Base-by-base conservation (phyloP, 2,888 invertebrate species). In the Tanypteryx hageni region DNA sequence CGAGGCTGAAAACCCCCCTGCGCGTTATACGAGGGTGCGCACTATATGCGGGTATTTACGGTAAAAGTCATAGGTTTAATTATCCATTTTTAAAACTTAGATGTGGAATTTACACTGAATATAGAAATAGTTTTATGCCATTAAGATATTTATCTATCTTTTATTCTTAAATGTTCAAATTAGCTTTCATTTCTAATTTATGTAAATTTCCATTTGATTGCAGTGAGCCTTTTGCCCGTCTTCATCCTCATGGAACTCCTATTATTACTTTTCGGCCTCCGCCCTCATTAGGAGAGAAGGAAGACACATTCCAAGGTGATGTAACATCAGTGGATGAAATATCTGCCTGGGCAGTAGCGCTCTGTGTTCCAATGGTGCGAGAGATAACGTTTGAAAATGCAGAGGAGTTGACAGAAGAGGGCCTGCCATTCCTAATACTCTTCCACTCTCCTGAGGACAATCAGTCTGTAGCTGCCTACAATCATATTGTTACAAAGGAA, bases 381-480 rank as follows among this genome's bases (percentile, higher is more conserved):
- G 99, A 99, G 95, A 99, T 99, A 93, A 99, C 99, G 0, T 99
- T 99, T 95, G 99, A 99, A 95, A 99, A 99, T 96, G 99, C 99
- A 1, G 99, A 99, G 95, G 99, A 99, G 95, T 95, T 99, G 56
- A 99, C 99, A 0, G 99, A 99, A 95, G 99, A 99, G 95, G 99
- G 99, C 61, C 95, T 99, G 94, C 99, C 99, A 9, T 99, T 99
- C 96, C 96, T 99, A 68, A 99, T 99, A 94, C 96, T 99, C 82
- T 99, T 99, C 96, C 98, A 99, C 94, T 96, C 97, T 93, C 97
- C 98, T 0, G 96, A 96, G 93, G 97, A 98, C 94, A 97, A 97
- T 94, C 97, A 97, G 27, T 98, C 97, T 94, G 97, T 99, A 92
- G 98, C 98, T 95, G 96, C 96, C 94, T 99, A 97, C 95, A 98